Evolutionary conservation across 2,888 invertebrate species (phyloP), one percentile per base, ranked within the genome.

Genomic region (Campoplex capitator): DNA sequence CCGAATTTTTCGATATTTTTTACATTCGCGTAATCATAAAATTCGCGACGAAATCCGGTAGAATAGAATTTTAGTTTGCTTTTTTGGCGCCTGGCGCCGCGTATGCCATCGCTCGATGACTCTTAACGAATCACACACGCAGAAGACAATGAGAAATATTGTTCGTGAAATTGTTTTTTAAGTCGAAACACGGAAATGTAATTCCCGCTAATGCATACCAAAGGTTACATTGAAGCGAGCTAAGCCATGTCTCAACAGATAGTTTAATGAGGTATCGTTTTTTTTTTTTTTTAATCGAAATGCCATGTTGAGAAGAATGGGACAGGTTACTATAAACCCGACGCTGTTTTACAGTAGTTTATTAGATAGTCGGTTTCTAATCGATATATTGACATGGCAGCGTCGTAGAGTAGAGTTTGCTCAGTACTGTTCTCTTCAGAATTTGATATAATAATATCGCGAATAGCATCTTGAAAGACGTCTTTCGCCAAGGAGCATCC

Each of bases 401-500:
- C 62, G 7, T 16, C 62, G 4, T 62, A 7, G 16, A 16, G 62
- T 16, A 4, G 16, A 62, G 16, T 32, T 23, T 1, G 16, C 6
- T 62, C 16, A 62, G 16, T 6, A 32, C 28, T 62, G 7, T 32
- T 32, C 62, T 62, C 62, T 32, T 32, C 16, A 32, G 32, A 62
- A 62, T 62, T 62, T 32, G 28, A 32, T 74, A 71, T 84, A 76
- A 70, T 78, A 71, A 83, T 78, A 88, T 73, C 38, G 77, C 23
- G 77, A 68, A 51, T 56, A 56, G 70, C 73, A 78, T 83, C 75
- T 87, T 76, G 77, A 67, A 51, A 38, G 65, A 62, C 76, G 81
- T 83, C 74, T 87, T 76, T 84, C 70, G 70, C 65, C 75, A 85
- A 87, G 42, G 85, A 85, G 84, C 84, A 88, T 87, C 87, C 83